These are phyloP conservation scores for Scalopus aquaticus DNA, from an alignment of 2,113 vertebrate species.

Conservation along the genomic window DNA sequence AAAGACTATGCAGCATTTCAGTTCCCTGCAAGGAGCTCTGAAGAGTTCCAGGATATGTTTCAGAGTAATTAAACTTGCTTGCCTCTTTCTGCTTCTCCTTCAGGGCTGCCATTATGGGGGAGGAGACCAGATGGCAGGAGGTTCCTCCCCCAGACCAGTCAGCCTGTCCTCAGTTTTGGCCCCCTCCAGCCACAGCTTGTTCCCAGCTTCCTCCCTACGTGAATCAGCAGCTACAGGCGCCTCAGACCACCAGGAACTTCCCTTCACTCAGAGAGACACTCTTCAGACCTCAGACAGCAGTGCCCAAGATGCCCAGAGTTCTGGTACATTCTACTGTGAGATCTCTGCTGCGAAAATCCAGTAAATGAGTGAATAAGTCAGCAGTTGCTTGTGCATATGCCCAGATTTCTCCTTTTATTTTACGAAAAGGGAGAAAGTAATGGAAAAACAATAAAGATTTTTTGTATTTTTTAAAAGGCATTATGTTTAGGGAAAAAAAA, in stretches of 20 bases:
- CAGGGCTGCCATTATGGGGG: background rate
- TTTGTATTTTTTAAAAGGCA: background rate
- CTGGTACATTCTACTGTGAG: background rate
- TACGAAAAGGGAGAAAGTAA: background rate
- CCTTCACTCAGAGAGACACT: background rate
- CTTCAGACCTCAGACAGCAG: background rate
- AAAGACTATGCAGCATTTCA: slow-evolving; percentile 21
- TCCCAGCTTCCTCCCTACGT: background rate
- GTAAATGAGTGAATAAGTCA: background rate
- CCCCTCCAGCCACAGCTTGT: slow-evolving; percentile 47
- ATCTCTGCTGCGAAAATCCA: background rate
- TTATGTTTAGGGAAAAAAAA: background rate
- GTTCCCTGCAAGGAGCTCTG: slow-evolving; percentile 37
- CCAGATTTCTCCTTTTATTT: background rate
- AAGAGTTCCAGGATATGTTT: slow-evolving; percentile 35
- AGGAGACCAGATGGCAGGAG: slow-evolving; percentile 59
- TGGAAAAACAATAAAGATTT: background rate
- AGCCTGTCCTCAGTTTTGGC: slow-evolving; percentile 21
- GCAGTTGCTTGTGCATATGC: background rate
- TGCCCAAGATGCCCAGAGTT: background rate
- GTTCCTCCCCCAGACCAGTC: background rate
- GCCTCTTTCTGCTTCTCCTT: slow-evolving; percentile 52
- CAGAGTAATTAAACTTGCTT: slow-evolving; percentile 50
- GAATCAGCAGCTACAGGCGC: background rate
- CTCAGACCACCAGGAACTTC: slow-evolving; percentile 36